These are phyloP conservation scores for Hyles euphorbiae DNA, from an alignment of 1,140 invertebrate genomes.

Conservation along the genomic window DNA sequence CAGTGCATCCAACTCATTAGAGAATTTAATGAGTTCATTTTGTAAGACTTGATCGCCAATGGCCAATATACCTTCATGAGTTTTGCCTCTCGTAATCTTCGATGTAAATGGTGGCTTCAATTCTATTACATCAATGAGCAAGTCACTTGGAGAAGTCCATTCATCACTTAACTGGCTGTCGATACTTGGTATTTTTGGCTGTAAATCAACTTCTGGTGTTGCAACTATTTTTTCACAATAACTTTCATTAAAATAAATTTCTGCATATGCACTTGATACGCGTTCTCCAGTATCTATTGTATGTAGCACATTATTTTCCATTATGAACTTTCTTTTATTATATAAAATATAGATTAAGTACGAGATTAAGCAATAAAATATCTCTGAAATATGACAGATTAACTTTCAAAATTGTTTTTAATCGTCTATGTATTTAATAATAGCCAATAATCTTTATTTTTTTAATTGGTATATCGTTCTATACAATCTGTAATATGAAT, in stretches of 20 bases:
- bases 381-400: not conserved
- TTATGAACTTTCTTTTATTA: conserved; percentile 8
- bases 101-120: conserved; percentile 61
- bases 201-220: conserved; percentile 8
- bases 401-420: not conserved
- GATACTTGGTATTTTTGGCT: conserved; percentile 8
- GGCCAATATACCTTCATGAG: conserved; percentile 54
- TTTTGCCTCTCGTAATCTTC: conserved; percentile 60
- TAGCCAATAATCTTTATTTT: too few species aligned
- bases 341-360: not conserved
- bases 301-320: conserved; percentile 41
- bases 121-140: conserved; percentile 50
- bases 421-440: too few species aligned
- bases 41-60: too few species aligned
- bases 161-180: conserved; percentile 16
- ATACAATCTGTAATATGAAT: too few species aligned
- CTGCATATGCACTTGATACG: conserved; percentile 51
- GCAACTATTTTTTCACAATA: conserved; percentile 23
- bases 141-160: conserved; percentile 64
- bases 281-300: conserved; percentile 31
- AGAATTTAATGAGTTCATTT: too few species aligned
- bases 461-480: not conserved
- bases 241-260: conserved; percentile 48
- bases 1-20: conserved; percentile 9
- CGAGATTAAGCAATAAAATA: conserved; percentile 5